Conservation (phyloP, 2,888 invertebrate genomes). For the Drosophila mercatorum region DNA sequence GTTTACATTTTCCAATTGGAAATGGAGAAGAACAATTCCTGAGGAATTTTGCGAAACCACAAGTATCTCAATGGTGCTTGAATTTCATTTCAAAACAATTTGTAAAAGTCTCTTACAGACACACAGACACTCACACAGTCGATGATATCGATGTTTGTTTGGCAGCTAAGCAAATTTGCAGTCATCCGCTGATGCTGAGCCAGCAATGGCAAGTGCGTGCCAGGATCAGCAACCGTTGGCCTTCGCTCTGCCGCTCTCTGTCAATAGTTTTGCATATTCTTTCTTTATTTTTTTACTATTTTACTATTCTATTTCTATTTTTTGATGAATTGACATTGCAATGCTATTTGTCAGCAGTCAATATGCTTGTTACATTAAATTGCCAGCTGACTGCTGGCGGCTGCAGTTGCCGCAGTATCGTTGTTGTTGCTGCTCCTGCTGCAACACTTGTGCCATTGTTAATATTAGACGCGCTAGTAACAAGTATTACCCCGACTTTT, state of each 20-base stretch:
- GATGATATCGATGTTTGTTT: slow-evolving; percentile 75
- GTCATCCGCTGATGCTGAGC: slow-evolving; percentile 58
- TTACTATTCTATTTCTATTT: slow-evolving; percentile 38
- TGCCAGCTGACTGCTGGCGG: slow-evolving; percentile 65
- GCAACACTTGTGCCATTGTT: slow-evolving; percentile 63
- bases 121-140: slow-evolving; percentile 34
- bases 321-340: slow-evolving; percentile 85
- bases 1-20: slow-evolving; percentile 22
- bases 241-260: slow-evolving; percentile 36
- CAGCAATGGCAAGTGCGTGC: slow-evolving; percentile 53
- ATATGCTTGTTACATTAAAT: slow-evolving; percentile 83
- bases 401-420: slow-evolving; percentile 36
- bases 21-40: not conserved
- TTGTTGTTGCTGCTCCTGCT: slow-evolving; percentile 24
- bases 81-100: slow-evolving; percentile 81
- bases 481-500: slow-evolving; percentile 72
- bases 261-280: slow-evolving; percentile 51
- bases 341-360: slow-evolving; percentile 85
- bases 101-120: slow-evolving; percentile 66
- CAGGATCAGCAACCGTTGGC: slow-evolving; percentile 47
- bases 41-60: slow-evolving; percentile 20
- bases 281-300: slow-evolving; percentile 18
- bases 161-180: slow-evolving; percentile 78
- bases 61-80: slow-evolving; percentile 46
- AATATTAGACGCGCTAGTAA: slow-evolving; percentile 73